These are phyloP conservation scores for Antennarius maculatus DNA, from an alignment of 2,797 vertebrate species.

Conservation along the genomic window DNA sequence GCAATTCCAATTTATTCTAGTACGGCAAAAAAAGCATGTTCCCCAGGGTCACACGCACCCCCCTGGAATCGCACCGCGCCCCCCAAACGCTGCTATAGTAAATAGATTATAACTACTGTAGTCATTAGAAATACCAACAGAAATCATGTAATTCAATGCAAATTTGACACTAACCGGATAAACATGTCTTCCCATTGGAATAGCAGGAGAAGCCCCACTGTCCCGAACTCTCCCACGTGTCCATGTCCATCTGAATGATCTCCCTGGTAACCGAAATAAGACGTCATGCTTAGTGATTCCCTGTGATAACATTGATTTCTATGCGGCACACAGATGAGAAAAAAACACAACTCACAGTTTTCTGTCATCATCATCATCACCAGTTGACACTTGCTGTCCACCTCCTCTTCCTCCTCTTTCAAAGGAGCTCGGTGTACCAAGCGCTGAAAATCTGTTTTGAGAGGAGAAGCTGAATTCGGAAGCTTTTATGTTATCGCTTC, in stretches of 20 bases:
- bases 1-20: too few relatives aligned
- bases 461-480: constrained; percentile 74
- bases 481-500: constrained; percentile 67
- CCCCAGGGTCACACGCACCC: too few relatives aligned
- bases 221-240: constrained; percentile 88
- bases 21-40: too few relatives aligned
- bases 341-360: constrained; percentile 82
- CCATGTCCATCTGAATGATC: constrained; percentile 87
- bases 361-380: constrained; percentile 84
- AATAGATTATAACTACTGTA: too few relatives aligned
- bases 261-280: constrained; percentile 78
- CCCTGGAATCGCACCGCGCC: too few relatives aligned
- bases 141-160: background rate
- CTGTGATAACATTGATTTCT: background rate
- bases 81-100: too few relatives aligned
- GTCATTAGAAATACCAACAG: background rate
- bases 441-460: constrained; percentile 83
- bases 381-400: constrained; percentile 53
- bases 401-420: constrained; percentile 61
- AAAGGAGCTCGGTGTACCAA: constrained; percentile 62
- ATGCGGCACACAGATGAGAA: background rate
- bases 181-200: constrained; percentile 71
- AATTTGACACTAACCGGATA: constrained; percentile 84
- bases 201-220: constrained; percentile 94
- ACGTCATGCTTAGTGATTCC: background rate